A percentile compares a stretch with the other conserved stretches of the same genome.
Evolutionary conservation across 2,113 vertebrate species (phyloP).

Genomic region (Boulengeromyrus knoepffleri): DNA sequence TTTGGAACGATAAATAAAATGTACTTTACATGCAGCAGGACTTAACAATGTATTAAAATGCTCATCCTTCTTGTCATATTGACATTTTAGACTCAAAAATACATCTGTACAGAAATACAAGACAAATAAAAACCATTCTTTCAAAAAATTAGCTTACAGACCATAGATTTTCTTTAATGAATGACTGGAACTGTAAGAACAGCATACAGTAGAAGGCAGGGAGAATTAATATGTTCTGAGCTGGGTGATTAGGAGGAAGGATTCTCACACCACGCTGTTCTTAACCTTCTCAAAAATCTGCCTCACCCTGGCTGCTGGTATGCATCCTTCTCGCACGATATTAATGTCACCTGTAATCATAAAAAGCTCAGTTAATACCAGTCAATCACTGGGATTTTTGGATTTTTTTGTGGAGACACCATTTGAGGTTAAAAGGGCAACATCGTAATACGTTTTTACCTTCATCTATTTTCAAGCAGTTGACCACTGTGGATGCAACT

Average conservation of each 20-base stretch:
- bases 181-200: neutral
- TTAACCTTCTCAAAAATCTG: slow-evolving; percentile 76
- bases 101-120: neutral
- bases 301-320: slow-evolving; percentile 67
- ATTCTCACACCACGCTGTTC: slow-evolving; percentile 47
- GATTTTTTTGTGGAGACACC: neutral
- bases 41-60: neutral
- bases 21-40: neutral
- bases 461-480: slow-evolving; percentile 76
- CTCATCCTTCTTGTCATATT: neutral
- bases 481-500: slow-evolving; percentile 77
- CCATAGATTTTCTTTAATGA: neutral
- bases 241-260: neutral
- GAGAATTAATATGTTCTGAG: neutral
- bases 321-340: slow-evolving; percentile 76
- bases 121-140: neutral
- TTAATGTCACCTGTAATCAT: slow-evolving; percentile 60
- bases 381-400: neutral
- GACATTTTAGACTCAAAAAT: neutral
- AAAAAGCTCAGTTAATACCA: slow-evolving; percentile 25
- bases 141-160: neutral
- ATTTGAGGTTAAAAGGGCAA: neutral
- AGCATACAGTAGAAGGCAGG: neutral
- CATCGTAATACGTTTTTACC: slow-evolving; percentile 45
- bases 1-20: neutral